phyloP scores from a whole-genome alignment of 2,888 invertebrate genomes.

The Phyto melanocephala region DNA sequence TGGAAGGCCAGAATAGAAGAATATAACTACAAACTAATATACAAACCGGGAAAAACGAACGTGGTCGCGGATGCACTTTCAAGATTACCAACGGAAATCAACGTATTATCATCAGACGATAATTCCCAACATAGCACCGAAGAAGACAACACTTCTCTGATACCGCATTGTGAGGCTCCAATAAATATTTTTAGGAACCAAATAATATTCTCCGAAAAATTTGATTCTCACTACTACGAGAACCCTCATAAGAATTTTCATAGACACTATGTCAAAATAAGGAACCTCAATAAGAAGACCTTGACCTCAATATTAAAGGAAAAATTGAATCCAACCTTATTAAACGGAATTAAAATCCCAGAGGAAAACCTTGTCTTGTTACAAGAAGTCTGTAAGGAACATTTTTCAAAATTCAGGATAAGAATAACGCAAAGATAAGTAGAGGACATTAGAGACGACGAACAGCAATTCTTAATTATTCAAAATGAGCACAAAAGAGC shows the following conservation, averaged over 20 bases:
- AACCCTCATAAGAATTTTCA: neutral
- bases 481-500: slow-evolving; percentile 2
- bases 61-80: too few species aligned
- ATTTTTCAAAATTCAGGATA: slow-evolving; percentile 8
- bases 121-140: slow-evolving; percentile 7
- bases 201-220: neutral
- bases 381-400: slow-evolving; percentile 19
- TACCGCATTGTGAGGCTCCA: slow-evolving; percentile 1
- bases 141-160: neutral
- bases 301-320: neutral
- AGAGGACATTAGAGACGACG: slow-evolving; percentile 33
- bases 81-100: too few species aligned
- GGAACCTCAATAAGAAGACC: neutral
- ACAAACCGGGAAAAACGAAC: too few species aligned
- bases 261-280: neutral
- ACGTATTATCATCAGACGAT: neutral
- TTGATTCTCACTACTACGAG: neutral
- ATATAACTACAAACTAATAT: too few species aligned
- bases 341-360: slow-evolving; percentile 45
- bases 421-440: slow-evolving; percentile 24
- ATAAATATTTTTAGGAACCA: slow-evolving; percentile 22
- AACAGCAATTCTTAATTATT: slow-evolving; percentile 12
- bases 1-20: too few species aligned
- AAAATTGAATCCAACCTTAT: slow-evolving; percentile 30
- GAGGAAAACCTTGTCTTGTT: too few species aligned